Evolutionary conservation across 2,113 vertebrate species (phyloP).

Genomic region (human (Homo sapiens)): GRCh38 chr9:128598501-128599000

Average conservation of each 20-base stretch:
- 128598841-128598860: background rate
- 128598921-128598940: background rate
- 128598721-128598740: background rate
- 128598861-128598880: background rate
- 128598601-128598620: background rate
- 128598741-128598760: background rate
- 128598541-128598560: fast-evolving
- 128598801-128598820: background rate
- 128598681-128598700: background rate
- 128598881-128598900: background rate
- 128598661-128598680: background rate
- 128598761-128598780: background rate
- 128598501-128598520: slow-evolving; percentile 84
- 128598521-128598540: fast-evolving
- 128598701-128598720: background rate
- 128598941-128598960: slow-evolving; percentile 74
- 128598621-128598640: background rate
- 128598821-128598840: background rate
- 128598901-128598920: background rate
- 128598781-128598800: background rate
- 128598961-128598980: slow-evolving; percentile 88
- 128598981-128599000: slow-evolving; percentile 86
- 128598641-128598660: background rate
- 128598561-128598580: fast-evolving
- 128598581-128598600: fast-evolving